phyloP scores from a whole-genome alignment of 2,888 invertebrate genomes.

The Parnassius mnemosyne region DNA sequence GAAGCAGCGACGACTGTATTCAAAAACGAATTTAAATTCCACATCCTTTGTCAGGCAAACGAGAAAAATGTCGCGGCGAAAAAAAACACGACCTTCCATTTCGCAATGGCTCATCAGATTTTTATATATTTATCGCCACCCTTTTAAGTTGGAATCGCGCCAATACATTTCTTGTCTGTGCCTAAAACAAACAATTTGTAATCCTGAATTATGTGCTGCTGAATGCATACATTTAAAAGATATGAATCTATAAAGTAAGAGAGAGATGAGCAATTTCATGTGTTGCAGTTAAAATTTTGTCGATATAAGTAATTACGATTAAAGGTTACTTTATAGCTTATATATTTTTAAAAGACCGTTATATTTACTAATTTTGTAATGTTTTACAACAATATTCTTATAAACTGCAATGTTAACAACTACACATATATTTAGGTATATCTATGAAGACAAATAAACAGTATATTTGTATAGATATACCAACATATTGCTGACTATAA shows the following conservation, averaged over 20 bases:
- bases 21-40: conserved; percentile 59
- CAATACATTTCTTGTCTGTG: conserved; percentile 75
- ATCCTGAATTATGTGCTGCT: conserved; percentile 79
- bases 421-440: too few relatives aligned
- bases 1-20: conserved; percentile 46
- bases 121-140: conserved; percentile 73
- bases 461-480: too few relatives aligned
- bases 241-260: conserved; percentile 73
- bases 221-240: conserved; percentile 80
- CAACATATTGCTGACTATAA: too few relatives aligned
- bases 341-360: neutral
- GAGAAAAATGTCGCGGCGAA: conserved; percentile 55
- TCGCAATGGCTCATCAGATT: conserved; percentile 64
- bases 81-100: conserved; percentile 50
- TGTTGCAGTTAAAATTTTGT: conserved; percentile 35
- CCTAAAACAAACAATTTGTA: conserved; percentile 81
- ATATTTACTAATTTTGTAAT: too few relatives aligned
- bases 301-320: conserved; percentile 34
- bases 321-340: neutral
- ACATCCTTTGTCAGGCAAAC: conserved; percentile 62
- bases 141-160: conserved; percentile 76
- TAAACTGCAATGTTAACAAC: neutral
- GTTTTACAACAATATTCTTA: too few relatives aligned
- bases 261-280: conserved; percentile 54
- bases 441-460: too few relatives aligned